A percentile compares a stretch with the other conserved stretches of the same genome.
These are phyloP conservation scores for Torymus texanus DNA, from an alignment of 2,888 invertebrate species.

Conservation along the genomic window DNA sequence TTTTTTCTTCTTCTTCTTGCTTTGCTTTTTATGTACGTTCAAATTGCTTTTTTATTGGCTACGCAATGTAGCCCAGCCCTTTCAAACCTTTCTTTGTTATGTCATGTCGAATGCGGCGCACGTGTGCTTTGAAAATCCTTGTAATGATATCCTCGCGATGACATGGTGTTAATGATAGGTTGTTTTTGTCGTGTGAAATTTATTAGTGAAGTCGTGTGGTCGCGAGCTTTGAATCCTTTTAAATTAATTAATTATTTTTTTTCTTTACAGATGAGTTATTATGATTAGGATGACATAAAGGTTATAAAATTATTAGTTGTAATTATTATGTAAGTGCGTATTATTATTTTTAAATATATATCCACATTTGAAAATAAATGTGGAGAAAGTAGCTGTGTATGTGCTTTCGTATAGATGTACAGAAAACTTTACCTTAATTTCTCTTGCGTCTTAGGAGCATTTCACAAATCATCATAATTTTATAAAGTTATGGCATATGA, in stretches of 20 bases:
- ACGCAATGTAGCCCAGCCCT: not conserved
- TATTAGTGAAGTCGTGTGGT: no score
- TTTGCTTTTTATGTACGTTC: not conserved
- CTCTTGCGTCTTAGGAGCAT: constrained; percentile 1
- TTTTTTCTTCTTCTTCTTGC: not conserved
- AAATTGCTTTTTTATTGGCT: not conserved
- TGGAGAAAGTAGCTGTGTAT: constrained; percentile 38
- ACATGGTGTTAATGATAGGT: no score
- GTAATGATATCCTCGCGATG: no score
- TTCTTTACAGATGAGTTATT: not conserved
- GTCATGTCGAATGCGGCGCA: not conserved
- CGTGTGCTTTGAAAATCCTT: no score
- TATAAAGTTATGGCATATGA: constrained; percentile 1
- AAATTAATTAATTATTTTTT: not conserved
- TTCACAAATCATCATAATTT: constrained; percentile 32
- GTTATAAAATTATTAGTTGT: not conserved
- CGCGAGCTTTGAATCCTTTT: not conserved
- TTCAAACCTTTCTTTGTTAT: not conserved
- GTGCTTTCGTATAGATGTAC: constrained; percentile 26
- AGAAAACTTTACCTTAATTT: constrained; percentile 26
- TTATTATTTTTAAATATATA: not conserved
- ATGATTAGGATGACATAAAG: not conserved
- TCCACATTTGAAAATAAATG: not conserved
- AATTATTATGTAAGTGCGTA: not conserved
- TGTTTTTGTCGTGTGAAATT: no score